Conservation (phyloP, 2,797 vertebrate species). For the Stomatorhinus walkeri region DNA sequence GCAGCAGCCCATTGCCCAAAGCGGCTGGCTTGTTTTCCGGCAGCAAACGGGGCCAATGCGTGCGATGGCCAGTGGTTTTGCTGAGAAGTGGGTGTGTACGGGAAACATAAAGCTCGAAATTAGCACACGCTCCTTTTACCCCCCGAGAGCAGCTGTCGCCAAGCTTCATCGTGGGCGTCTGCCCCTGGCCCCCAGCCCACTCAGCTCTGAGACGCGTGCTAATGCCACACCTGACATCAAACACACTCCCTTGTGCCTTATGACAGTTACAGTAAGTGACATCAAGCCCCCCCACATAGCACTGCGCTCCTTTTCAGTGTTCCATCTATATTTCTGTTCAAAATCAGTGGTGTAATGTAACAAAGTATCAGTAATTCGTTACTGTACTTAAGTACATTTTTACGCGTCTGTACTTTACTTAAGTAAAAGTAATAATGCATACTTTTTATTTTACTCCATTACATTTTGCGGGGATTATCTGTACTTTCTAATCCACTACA, state of each 20-base stretch:
- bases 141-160: slow-evolving; percentile 12
- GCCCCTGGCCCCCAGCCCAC: neutral
- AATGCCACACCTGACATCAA: neutral
- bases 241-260: slow-evolving; percentile 32
- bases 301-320: slow-evolving; percentile 31
- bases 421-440: no score
- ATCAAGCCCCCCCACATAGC: slow-evolving; percentile 43
- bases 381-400: no score
- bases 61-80: neutral
- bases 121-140: slow-evolving; percentile 11
- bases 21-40: neutral
- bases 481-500: no score
- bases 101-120: neutral
- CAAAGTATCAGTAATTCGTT: no score
- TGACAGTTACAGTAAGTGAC: slow-evolving; percentile 52
- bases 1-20: neutral
- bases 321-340: slow-evolving; percentile 43
- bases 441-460: no score
- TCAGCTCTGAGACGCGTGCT: neutral
- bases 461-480: no score
- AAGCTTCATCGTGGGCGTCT: neutral
- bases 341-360: neutral
- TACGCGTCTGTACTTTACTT: no score
- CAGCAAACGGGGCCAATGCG: neutral
- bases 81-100: neutral